Conservation (phyloP, 2,113 vertebrate species). For the Gallinago jamesoni region DNA sequence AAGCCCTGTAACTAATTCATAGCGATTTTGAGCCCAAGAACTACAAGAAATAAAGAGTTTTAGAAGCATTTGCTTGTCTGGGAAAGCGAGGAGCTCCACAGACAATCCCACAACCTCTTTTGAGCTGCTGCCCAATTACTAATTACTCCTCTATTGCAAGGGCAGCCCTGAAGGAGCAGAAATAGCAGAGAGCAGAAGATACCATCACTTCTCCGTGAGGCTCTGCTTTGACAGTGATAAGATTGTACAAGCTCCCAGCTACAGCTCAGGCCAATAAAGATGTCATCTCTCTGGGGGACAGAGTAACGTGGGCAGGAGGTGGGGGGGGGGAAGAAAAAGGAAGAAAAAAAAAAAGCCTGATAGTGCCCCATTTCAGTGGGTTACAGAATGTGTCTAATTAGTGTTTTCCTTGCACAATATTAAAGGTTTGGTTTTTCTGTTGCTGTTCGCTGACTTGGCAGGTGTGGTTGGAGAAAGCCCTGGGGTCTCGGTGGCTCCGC, state of each 20-base stretch:
- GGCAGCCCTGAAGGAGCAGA: background rate
- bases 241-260: background rate
- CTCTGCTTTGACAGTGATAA: background rate
- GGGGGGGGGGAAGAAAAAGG: accelerated
- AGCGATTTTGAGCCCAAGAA: background rate
- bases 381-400: background rate
- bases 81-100: background rate
- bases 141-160: background rate
- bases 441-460: background rate
- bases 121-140: background rate
- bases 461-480: background rate
- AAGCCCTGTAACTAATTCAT: background rate
- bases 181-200: background rate
- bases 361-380: background rate
- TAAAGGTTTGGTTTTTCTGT: background rate
- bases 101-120: background rate
- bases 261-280: background rate
- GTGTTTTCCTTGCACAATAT: background rate
- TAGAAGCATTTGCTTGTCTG: background rate
- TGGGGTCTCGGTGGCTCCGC: background rate
- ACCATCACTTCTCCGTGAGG: background rate
- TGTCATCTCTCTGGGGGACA: background rate
- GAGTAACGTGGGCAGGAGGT: background rate
- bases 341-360: background rate
- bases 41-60: background rate